phyloP scores from a whole-genome alignment of 1,140 invertebrate species.

The Xylocopa sonorina region DNA sequence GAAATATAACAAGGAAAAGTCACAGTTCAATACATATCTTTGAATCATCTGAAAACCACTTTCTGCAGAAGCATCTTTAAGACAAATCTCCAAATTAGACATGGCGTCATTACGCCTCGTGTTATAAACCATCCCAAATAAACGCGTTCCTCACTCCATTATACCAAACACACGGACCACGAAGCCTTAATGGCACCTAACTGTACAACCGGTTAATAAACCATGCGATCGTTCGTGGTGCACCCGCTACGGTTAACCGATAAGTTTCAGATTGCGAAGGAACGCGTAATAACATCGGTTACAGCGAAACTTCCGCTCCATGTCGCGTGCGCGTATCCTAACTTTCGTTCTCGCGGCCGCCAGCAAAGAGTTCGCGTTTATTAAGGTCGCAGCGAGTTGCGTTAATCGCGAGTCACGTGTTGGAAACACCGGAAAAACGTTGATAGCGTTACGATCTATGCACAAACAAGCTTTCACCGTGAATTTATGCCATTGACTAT shows the following conservation, averaged over 20 bases:
- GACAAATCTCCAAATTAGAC: no score
- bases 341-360: conserved; percentile 51
- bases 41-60: no score
- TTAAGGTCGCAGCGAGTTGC: conserved; percentile 44
- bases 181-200: background rate
- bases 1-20: no score
- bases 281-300: conserved; percentile 28
- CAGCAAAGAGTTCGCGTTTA: conserved; percentile 41
- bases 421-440: background rate
- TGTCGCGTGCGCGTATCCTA: conserved; percentile 43
- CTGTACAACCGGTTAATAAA: background rate
- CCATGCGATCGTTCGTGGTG: background rate
- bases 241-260: conserved; percentile 1
- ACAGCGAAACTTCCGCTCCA: conserved; percentile 42
- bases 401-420: conserved; percentile 17
- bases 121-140: no score
- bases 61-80: no score
- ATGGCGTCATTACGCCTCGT: no score
- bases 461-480: no score
- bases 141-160: background rate
- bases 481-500: no score
- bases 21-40: no score
- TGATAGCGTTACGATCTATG: no score
- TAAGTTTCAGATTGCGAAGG: conserved; percentile 35
- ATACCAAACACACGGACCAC: background rate